Evolutionary conservation across 2,888 invertebrate species (phyloP).

Genomic region (Cheilosia variabilis): DNA sequence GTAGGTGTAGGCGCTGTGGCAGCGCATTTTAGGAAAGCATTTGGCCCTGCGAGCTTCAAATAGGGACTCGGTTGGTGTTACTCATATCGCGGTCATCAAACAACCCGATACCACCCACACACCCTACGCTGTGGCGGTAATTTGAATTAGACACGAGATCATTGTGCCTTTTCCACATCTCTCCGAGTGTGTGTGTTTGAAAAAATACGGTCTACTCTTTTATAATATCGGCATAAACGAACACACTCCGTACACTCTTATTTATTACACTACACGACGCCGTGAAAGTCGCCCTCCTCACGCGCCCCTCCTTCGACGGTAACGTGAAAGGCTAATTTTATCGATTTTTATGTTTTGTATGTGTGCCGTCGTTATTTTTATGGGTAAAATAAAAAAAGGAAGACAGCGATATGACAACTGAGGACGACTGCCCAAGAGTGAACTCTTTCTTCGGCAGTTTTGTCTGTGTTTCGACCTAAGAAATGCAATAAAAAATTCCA

Average conservation of each 20-base stretch:
- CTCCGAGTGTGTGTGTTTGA: background rate
- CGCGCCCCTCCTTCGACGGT: constrained; percentile 26
- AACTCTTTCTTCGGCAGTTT: too few relatives aligned
- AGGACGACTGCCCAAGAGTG: background rate
- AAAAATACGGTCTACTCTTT: constrained; percentile 20
- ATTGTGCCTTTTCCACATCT: constrained; percentile 47
- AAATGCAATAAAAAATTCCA: constrained; percentile 59
- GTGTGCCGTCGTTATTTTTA: constrained; percentile 49
- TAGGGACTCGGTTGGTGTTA: constrained; percentile 29
- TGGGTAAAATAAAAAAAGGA: constrained; percentile 54
- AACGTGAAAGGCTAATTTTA: constrained; percentile 68
- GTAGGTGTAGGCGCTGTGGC: background rate
- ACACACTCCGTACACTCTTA: constrained; percentile 15
- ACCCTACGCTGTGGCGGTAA: constrained; percentile 39
- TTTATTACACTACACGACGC: constrained; percentile 21
- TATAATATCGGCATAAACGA: constrained; percentile 36
- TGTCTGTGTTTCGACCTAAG: constrained; percentile 18
- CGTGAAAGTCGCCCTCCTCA: constrained; percentile 5
- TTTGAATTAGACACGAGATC: constrained; percentile 67
- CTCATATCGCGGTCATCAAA: constrained; percentile 57
- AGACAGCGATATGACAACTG: constrained; percentile 32
- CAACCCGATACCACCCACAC: constrained; percentile 16
- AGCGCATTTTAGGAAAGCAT: constrained; percentile 14
- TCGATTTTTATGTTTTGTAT: constrained; percentile 58
- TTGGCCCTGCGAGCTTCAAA: constrained; percentile 2